These are phyloP conservation scores for Temnothorax rugatulus DNA, from an alignment of 2,888 invertebrate genomes.

Conservation along the genomic window DNA sequence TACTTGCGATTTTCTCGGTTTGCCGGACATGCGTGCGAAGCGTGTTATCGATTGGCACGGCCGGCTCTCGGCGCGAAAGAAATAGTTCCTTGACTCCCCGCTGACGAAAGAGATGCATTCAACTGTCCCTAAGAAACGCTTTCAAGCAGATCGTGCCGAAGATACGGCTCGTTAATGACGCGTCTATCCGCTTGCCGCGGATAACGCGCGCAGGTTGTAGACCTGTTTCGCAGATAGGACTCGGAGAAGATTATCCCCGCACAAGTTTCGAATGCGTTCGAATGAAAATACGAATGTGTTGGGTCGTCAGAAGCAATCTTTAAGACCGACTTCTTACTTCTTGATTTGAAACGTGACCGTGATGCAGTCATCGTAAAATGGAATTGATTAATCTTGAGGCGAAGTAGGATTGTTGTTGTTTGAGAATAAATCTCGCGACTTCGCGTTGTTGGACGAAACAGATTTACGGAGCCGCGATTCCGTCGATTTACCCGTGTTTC, in stretches of 20 bases:
- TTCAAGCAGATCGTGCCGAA: constrained; percentile 31
- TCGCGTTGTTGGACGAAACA: neutral
- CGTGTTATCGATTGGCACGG: constrained; percentile 63
- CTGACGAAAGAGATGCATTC: constrained; percentile 38
- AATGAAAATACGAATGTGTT: neutral
- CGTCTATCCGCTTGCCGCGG: neutral
- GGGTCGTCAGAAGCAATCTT: neutral
- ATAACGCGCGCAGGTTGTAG: constrained; percentile 17
- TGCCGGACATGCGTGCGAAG: constrained; percentile 60
- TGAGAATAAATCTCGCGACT: neutral
- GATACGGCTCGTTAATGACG: constrained; percentile 42
- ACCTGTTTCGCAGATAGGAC: neutral
- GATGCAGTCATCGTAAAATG: neutral
- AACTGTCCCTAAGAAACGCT: constrained; percentile 31
- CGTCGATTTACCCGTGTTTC: constrained; percentile 14
- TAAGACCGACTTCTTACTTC: neutral
- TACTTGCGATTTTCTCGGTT: constrained; percentile 62
- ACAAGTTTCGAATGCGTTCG: neutral
- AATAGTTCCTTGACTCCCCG: constrained; percentile 62
- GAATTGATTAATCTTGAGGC: neutral
- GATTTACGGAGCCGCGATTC: constrained; percentile 8
- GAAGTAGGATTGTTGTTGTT: neutral
- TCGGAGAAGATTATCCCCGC: constrained; percentile 11
- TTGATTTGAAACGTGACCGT: neutral
- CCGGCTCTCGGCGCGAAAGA: constrained; percentile 32